These are phyloP conservation scores for Zelleria hepariella DNA, from an alignment of 2,888 invertebrate species.

Conservation along the genomic window DNA sequence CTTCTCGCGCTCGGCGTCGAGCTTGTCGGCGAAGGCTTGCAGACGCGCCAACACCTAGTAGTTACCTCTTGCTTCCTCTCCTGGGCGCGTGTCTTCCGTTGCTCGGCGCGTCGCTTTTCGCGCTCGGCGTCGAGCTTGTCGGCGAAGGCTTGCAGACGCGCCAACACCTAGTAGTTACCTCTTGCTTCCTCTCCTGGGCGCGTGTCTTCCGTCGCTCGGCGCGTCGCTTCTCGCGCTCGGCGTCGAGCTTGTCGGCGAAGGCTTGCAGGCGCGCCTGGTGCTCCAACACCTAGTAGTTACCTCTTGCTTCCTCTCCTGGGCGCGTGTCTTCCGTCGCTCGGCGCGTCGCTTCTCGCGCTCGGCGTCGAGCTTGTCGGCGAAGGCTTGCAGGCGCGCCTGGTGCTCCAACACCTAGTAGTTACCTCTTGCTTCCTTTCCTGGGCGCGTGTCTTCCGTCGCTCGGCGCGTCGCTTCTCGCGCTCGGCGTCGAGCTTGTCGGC, in stretches of 20 bases:
- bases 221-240: conserved; percentile 40
- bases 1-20: conserved; percentile 39
- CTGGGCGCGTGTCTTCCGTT: conserved; percentile 46
- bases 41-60: no score
- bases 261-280: conserved; percentile 74
- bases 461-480: conserved; percentile 37
- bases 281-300: no score
- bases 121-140: conserved; percentile 54
- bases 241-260: conserved; percentile 57
- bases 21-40: conserved; percentile 72
- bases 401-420: no score
- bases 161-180: no score
- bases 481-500: conserved; percentile 57
- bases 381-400: conserved; percentile 74
- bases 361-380: conserved; percentile 50
- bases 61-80: conserved; percentile 68
- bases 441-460: conserved; percentile 43
- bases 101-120: conserved; percentile 36
- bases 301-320: conserved; percentile 66
- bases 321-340: conserved; percentile 45
- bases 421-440: conserved; percentile 69
- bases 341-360: conserved; percentile 42
- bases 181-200: conserved; percentile 63
- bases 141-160: conserved; percentile 74
- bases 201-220: conserved; percentile 48